A percentile compares a stretch with the other conserved stretches of the same genome.
Conservation (phyloP, 2,888 invertebrate species). For the Acronicta psi region DNA sequence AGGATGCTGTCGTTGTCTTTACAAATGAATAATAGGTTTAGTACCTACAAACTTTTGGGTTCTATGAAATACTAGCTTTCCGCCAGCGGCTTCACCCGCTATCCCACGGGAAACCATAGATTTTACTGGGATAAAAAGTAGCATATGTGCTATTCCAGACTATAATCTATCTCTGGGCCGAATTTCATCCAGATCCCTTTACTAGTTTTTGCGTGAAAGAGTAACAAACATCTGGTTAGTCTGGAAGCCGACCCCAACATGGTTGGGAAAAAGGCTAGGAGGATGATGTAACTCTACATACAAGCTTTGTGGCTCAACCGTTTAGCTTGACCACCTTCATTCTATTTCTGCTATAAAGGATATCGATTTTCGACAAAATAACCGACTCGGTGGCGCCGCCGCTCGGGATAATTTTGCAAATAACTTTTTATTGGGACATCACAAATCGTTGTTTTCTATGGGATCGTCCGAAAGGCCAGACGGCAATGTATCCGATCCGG, state of each 20-base stretch:
- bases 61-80: slow-evolving; percentile 4
- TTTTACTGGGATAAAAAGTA: no score
- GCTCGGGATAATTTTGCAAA: slow-evolving; percentile 71
- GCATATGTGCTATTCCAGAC: no score
- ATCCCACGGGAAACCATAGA: no score
- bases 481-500: slow-evolving; percentile 18
- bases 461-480: slow-evolving; percentile 31
- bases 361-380: slow-evolving; percentile 68
- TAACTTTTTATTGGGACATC: slow-evolving; percentile 76
- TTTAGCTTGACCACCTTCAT: slow-evolving; percentile 61
- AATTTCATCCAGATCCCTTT: no score
- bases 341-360: slow-evolving; percentile 59
- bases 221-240: no score
- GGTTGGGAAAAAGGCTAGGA: no score
- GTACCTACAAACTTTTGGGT: neutral
- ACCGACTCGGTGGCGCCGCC: slow-evolving; percentile 74
- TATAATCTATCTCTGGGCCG: no score
- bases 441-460: slow-evolving; percentile 62
- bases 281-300: no score
- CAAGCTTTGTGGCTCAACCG: slow-evolving; percentile 10
- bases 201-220: no score
- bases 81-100: no score
- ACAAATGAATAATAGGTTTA: no score
- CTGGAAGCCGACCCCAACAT: no score
- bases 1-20: neutral